A percentile compares a stretch with the other conserved stretches of the same genome.
phyloP scores from a whole-genome alignment of 2,113 vertebrate genomes.

The Calidris pygmaea region DNA sequence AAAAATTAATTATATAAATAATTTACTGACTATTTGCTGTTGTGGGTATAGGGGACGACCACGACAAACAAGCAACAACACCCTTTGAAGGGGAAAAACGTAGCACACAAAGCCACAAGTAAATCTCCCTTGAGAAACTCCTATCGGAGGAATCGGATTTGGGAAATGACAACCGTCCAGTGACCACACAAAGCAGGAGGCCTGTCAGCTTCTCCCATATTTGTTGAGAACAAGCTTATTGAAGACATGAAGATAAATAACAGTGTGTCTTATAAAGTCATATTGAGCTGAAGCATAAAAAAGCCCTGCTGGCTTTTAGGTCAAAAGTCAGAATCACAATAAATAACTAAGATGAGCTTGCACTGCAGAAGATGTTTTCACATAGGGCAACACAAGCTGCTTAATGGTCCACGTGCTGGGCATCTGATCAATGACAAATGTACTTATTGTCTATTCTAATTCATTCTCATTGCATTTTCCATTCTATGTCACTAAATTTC shows the following conservation, averaged over 20 bases:
- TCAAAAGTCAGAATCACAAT: neutral
- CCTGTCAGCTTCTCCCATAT: neutral
- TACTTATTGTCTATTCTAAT: neutral
- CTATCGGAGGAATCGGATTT: neutral
- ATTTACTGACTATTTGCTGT: neutral
- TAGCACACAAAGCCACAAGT: neutral
- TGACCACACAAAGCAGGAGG: neutral
- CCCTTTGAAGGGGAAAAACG: neutral
- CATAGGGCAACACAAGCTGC: neutral
- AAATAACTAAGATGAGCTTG: neutral
- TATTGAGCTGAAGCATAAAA: neutral
- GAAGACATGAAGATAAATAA: neutral
- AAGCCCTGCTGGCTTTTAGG: neutral
- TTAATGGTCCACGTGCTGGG: neutral
- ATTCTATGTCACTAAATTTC: neutral
- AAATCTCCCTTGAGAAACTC: neutral
- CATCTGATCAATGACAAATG: neutral
- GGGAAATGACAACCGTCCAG: neutral
- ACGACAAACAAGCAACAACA: neutral
- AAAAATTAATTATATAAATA: slow-evolving; percentile 9
- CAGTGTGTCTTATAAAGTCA: neutral
- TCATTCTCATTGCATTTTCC: neutral
- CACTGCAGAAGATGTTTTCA: neutral
- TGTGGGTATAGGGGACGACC: neutral
- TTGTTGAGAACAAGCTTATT: neutral